Evolutionary conservation across 1,140 invertebrate genomes (phyloP).

Genomic region (Ips nitidus): DNA sequence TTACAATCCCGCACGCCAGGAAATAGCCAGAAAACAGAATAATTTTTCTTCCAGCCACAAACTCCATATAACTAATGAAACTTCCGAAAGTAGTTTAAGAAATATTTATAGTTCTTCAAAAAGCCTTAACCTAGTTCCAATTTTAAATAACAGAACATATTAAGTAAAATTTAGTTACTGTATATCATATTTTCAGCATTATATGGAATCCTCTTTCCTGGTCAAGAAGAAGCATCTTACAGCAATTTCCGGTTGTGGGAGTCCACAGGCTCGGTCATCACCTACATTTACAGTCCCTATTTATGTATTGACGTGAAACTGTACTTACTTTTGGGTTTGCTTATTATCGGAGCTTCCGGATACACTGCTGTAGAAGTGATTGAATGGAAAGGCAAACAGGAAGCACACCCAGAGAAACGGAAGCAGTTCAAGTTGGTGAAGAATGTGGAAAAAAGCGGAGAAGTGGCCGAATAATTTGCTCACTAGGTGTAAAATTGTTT

Average conservation of each 20-base stretch:
- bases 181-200: conserved; percentile 65
- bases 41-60: too few relatives aligned
- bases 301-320: conserved; percentile 77
- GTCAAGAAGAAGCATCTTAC: conserved; percentile 87
- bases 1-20: too few relatives aligned
- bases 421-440: conserved; percentile 37
- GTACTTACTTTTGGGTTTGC: conserved; percentile 69
- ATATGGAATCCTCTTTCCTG: conserved; percentile 85
- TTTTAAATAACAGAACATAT: too few relatives aligned
- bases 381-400: conserved; percentile 23
- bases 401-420: conserved; percentile 3
- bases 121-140: too few relatives aligned
- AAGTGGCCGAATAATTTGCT: conserved; percentile 33
- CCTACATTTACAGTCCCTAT: conserved; percentile 76
- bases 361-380: conserved; percentile 55
- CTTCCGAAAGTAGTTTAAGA: too few relatives aligned
- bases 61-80: too few relatives aligned
- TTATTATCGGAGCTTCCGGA: conserved; percentile 73
- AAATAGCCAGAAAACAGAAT: too few relatives aligned
- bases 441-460: conserved; percentile 25
- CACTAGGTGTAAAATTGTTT: background rate
- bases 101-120: too few relatives aligned
- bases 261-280: conserved; percentile 83
- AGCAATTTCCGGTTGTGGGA: conserved; percentile 93
- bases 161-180: background rate